Percentiles rank a stretch among this genome's conserved stretches.
Evolutionary conservation across 2,888 invertebrate genomes (phyloP).

Genomic region (Hylaea fasciaria): DNA sequence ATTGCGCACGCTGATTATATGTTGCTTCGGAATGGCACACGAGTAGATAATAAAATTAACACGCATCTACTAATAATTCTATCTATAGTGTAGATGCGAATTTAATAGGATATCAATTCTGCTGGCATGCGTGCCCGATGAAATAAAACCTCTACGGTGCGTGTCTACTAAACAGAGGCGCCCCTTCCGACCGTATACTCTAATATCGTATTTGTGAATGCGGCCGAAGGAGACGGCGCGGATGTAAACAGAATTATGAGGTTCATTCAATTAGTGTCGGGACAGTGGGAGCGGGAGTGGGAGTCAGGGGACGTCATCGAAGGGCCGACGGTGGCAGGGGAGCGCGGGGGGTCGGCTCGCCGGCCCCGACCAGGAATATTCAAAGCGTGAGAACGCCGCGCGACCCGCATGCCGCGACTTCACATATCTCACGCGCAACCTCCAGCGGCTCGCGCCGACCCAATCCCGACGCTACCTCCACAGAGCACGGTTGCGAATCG

Average conservation of each 20-base stretch:
- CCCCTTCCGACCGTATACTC: slow-evolving; percentile 29
- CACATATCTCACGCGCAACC: slow-evolving; percentile 85
- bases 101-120: slow-evolving; percentile 27
- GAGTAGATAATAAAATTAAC: slow-evolving; percentile 48
- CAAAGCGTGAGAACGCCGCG: slow-evolving; percentile 84
- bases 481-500: slow-evolving; percentile 61
- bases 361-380: slow-evolving; percentile 81
- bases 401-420: slow-evolving; percentile 84
- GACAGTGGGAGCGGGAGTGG: slow-evolving; percentile 71
- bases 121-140: slow-evolving; percentile 23
- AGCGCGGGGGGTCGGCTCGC: slow-evolving; percentile 45
- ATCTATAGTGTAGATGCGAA: slow-evolving; percentile 37
- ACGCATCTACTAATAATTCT: slow-evolving; percentile 42
- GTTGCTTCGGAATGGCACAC: slow-evolving; percentile 38
- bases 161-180: slow-evolving; percentile 29
- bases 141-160: slow-evolving; percentile 9
- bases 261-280: slow-evolving; percentile 77
- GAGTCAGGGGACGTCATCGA: slow-evolving; percentile 78
- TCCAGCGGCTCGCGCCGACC: slow-evolving; percentile 55
- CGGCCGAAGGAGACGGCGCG: slow-evolving; percentile 55
- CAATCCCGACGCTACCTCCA: slow-evolving; percentile 60
- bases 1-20: slow-evolving; percentile 40
- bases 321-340: slow-evolving; percentile 68
- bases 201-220: slow-evolving; percentile 39
- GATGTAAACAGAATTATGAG: slow-evolving; percentile 74